These are phyloP conservation scores for Halocaridina rubra DNA, from an alignment of 2,888 invertebrate species.

Conservation along the genomic window DNA sequence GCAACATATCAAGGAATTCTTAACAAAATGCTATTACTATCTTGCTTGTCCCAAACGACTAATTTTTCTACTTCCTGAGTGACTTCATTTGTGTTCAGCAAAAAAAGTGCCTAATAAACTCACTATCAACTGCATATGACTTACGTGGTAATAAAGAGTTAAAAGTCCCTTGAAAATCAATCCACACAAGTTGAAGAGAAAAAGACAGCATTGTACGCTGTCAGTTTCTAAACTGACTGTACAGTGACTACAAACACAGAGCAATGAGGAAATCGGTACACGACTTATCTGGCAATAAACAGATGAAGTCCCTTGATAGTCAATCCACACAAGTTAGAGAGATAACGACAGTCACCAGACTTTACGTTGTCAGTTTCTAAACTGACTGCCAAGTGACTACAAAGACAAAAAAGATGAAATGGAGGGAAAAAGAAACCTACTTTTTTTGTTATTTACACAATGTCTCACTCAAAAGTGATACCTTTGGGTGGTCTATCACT, in stretches of 20 bases:
- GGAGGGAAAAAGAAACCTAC: background rate
- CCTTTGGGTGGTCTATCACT: background rate
- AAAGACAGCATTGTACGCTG: background rate
- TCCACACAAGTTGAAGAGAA: background rate
- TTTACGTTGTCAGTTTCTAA: background rate
- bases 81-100: too few relatives aligned
- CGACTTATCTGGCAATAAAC: too few relatives aligned
- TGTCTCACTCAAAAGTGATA: background rate
- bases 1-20: background rate
- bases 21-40: background rate
- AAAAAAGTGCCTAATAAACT: too few relatives aligned
- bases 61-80: constrained; percentile 12
- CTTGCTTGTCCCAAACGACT: background rate
- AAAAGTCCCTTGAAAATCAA: background rate
- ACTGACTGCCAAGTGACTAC: background rate
- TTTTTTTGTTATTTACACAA: background rate
- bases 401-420: background rate
- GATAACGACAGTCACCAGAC: background rate
- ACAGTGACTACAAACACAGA: background rate
- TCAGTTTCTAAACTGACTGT: background rate
- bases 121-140: too few relatives aligned
- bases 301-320: background rate
- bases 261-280: too few relatives aligned
- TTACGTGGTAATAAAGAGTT: too few relatives aligned
- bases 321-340: background rate